These are phyloP conservation scores for Aphelocoma coerulescens DNA, from an alignment of 2,113 vertebrate genomes.

Conservation along the genomic window DNA sequence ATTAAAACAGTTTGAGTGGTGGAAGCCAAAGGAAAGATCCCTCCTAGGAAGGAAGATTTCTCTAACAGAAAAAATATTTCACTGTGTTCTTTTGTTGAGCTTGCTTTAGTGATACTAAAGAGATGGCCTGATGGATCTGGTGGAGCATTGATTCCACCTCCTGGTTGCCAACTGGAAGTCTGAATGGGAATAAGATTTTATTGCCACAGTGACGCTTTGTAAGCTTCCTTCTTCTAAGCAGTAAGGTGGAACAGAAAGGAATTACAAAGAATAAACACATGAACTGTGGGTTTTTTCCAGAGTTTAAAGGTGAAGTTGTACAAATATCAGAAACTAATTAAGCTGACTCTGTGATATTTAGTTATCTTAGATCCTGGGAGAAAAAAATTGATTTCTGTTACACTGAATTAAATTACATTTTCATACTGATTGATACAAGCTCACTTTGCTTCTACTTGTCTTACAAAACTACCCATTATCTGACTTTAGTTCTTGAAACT, in stretches of 20 bases:
- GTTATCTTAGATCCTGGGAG: constrained; percentile 41
- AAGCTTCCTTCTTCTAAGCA: background rate
- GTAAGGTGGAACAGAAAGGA: constrained; percentile 10
- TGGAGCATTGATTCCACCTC: constrained; percentile 26
- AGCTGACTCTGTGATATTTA: constrained; percentile 69
- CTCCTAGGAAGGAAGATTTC: background rate
- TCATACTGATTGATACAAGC: constrained; percentile 68
- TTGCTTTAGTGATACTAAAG: background rate
- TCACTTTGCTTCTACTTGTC: constrained; percentile 39
- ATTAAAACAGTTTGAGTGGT: background rate
- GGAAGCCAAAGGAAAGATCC: background rate
- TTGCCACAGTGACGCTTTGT: background rate
- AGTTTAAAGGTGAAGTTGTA: constrained; percentile 67
- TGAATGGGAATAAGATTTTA: background rate
- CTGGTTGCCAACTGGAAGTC: background rate
- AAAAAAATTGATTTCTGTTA: constrained; percentile 70
- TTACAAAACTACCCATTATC: background rate
- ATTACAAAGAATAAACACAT: constrained; percentile 39
- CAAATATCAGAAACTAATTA: constrained; percentile 74
- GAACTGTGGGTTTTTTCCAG: background rate
- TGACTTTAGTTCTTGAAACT: background rate
- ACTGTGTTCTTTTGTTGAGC: background rate
- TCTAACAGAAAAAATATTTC: background rate
- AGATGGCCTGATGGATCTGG: background rate
- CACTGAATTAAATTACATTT: constrained; percentile 71